These are phyloP conservation scores for Semnopithecus entellus DNA, from an alignment of 2,113 vertebrate species.

Conservation along the genomic window DNA sequence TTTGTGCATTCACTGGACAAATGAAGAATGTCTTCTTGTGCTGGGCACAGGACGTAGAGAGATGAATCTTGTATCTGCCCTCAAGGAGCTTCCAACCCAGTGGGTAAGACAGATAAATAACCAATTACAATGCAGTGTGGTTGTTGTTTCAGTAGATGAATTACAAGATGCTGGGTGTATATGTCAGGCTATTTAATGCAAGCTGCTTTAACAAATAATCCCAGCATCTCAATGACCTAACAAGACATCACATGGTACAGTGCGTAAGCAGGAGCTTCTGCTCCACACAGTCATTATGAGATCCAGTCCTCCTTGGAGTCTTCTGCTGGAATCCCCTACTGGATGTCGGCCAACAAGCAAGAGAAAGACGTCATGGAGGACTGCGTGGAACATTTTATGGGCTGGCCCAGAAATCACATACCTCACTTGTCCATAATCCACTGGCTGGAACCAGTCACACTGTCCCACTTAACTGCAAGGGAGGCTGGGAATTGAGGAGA, in stretches of 20 bases:
- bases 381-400: neutral
- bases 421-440: neutral
- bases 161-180: neutral
- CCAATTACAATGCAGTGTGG: neutral
- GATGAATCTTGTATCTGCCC: neutral
- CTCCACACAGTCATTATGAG: neutral
- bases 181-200: neutral
- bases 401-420: neutral
- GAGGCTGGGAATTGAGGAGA: neutral
- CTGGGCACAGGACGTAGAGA: neutral
- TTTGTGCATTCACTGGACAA: neutral
- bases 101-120: neutral
- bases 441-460: neutral
- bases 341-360: neutral
- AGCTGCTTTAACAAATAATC: constrained; percentile 30
- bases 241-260: neutral
- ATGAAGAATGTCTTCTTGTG: neutral
- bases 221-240: neutral
- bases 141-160: neutral
- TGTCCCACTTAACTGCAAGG: neutral
- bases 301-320: neutral
- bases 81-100: neutral
- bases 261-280: neutral
- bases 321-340: neutral
- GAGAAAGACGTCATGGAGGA: neutral